Base-by-base conservation (phyloP, 2,888 invertebrate species). In the Polydrusus cervinus region DNA sequence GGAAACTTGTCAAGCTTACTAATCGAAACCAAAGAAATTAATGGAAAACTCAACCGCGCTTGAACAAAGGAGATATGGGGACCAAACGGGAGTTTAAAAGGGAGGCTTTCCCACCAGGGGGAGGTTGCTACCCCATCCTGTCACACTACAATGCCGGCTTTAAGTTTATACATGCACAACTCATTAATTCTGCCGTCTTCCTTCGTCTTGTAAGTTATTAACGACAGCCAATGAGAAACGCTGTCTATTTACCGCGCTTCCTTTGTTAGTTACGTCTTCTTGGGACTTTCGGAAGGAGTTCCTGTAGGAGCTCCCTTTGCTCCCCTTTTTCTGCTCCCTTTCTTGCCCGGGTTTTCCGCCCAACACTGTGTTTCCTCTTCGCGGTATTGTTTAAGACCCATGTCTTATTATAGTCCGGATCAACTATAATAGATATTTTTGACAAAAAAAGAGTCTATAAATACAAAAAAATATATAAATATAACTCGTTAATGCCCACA, bases 181-280 rank as follows among this genome's bases (percentile, higher is more conserved):
- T 85, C 86, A 86, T 86, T 86, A 86, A 86, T 86, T 86, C 85
- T 83, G 83, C 83, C 85, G 83, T 85, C 85, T 85, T 76, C 84
- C 83, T 83, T 79, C 81, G 84, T 84, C 84, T 85, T 84, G 84
- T 82, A 82, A 84, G 84, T 85, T 86, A 86, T 86, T 86, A 86
- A 85, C 85, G 83, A 82, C 83, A 84, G 82, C 85, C 85, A 85
- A 86, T 85, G 85, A 84, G 84, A 82, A 82, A 78, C 83, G 82
- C 83, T 83, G 83, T 84, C 83, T 84, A 83, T 83, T 85, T 85
- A 83, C 83, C 78, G 80, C 80, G 81, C 51, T 62, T 82, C 83
- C 84, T 84, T 85, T 85, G 84, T 84, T 84, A 82, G 79, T 71
- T 71, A 69, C 73, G 79, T 77, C 79, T 80, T 81, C 82, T 82